Evolutionary conservation across 1,140 invertebrate genomes (phyloP).

Genomic region (Ostrea edulis): DNA sequence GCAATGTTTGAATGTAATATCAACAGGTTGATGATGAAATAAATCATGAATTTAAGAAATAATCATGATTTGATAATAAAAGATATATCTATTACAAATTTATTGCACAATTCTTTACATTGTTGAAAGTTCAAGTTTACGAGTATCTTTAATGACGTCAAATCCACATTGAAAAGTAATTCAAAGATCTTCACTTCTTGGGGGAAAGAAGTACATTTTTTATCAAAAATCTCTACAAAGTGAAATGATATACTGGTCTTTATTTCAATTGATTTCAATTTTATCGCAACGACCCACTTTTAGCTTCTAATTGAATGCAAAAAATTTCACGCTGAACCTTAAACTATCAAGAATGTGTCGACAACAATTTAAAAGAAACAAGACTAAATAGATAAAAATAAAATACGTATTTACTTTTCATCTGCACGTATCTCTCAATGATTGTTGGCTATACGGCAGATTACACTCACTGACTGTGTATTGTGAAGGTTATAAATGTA

Average conservation of each 20-base stretch:
- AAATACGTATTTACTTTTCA: background rate
- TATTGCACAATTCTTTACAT: background rate
- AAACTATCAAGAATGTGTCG: slow-evolving; percentile 8
- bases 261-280: slow-evolving; percentile 15
- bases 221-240: background rate
- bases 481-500: no score
- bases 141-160: slow-evolving; percentile 4
- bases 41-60: background rate
- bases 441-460: no score
- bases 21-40: background rate
- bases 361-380: slow-evolving; percentile 27
- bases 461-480: no score
- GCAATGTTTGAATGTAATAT: background rate
- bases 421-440: background rate
- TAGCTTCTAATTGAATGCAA: background rate
- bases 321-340: background rate
- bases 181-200: background rate
- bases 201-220: background rate
- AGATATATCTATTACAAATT: background rate
- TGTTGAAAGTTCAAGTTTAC: background rate
- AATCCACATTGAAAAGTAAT: background rate
- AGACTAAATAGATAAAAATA: slow-evolving; percentile 3
- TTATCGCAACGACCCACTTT: background rate
- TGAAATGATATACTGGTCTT: background rate
- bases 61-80: slow-evolving; percentile 18